These are phyloP conservation scores for Serripes groenlandicus DNA, from an alignment of 2,888 invertebrate species.

Conservation along the genomic window DNA sequence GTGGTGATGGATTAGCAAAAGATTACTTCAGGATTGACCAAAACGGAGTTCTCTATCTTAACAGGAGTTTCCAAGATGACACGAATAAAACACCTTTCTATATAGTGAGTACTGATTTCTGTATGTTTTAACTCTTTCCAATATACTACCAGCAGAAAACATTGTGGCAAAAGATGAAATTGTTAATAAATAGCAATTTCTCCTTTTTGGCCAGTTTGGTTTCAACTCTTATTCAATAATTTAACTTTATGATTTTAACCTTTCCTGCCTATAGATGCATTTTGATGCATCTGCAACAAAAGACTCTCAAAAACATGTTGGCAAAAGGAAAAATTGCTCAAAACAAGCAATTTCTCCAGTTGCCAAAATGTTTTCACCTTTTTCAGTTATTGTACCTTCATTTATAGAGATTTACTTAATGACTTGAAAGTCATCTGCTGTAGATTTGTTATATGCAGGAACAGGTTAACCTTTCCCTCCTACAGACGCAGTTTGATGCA, in stretches of 20 bases:
- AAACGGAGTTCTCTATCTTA: constrained; percentile 90
- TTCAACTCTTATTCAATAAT: too few species aligned
- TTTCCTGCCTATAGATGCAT: too few species aligned
- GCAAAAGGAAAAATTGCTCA: not conserved
- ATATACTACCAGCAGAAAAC: not conserved
- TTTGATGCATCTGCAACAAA: too few species aligned
- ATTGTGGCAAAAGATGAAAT: constrained; percentile 5
- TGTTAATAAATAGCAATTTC: not conserved
- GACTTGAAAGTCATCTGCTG: too few species aligned
- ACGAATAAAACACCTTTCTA: constrained; percentile 63
- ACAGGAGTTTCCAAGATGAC: constrained; percentile 68
- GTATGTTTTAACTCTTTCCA: not conserved
- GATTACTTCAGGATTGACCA: constrained; percentile 96
- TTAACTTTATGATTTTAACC: too few species aligned
- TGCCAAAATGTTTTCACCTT: constrained; percentile 39
- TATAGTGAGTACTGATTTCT: constrained; percentile 24
- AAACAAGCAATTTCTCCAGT: not conserved
- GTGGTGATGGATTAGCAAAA: constrained; percentile 73
- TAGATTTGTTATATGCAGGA: too few species aligned
- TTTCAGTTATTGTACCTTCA: too few species aligned
- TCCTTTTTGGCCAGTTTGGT: too few species aligned
- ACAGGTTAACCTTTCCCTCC: too few species aligned
- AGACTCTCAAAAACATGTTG: constrained; percentile 4
- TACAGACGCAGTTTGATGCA: too few species aligned
- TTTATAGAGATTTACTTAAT: too few species aligned